Evolutionary conservation across 1,140 invertebrate species (phyloP).

Genomic region (Amphibalanus amphitrite): DNA sequence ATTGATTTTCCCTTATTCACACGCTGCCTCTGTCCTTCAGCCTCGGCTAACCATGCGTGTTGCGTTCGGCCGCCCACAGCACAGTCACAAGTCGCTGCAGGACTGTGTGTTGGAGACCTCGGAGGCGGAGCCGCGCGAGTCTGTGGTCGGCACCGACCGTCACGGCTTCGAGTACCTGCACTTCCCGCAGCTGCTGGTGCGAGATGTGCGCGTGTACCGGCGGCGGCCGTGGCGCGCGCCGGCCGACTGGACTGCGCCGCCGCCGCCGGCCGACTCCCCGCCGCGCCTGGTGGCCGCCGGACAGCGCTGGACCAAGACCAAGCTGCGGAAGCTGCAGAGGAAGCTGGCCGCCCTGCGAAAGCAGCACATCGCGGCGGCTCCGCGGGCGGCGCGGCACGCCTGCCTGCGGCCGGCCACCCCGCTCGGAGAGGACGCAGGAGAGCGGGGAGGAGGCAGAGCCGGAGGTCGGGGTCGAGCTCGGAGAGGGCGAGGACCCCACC

Average conservation of each 20-base stretch:
- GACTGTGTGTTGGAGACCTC: slow-evolving; percentile 27
- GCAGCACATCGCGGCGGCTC: not conserved
- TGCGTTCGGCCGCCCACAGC: slow-evolving; percentile 23
- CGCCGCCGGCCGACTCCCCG: not conserved
- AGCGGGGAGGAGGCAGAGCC: not conserved
- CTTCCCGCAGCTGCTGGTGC: slow-evolving; percentile 39
- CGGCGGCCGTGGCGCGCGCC: slow-evolving; percentile 14
- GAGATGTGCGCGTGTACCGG: slow-evolving; percentile 36
- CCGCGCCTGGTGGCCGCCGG: not conserved
- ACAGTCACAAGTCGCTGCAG: slow-evolving; percentile 28
- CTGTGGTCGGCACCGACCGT: slow-evolving; percentile 33
- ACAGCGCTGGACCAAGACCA: slow-evolving; percentile 1
- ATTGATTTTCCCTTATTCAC: too few relatives aligned
- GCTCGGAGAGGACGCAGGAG: not conserved
- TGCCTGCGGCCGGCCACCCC: not conserved
- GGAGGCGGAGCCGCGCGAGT: slow-evolving; percentile 25
- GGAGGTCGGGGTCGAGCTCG: too few relatives aligned
- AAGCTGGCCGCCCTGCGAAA: not conserved
- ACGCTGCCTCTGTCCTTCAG: too few relatives aligned
- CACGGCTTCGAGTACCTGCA: slow-evolving; percentile 37
- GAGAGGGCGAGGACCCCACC: not conserved
- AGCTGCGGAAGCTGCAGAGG: not conserved
- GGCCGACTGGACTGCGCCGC: too few relatives aligned
- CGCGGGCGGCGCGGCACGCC: not conserved
- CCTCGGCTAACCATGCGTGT: too few relatives aligned